phyloP scores from a whole-genome alignment of 2,113 vertebrate species.

The Mormyrus lacerda region DNA sequence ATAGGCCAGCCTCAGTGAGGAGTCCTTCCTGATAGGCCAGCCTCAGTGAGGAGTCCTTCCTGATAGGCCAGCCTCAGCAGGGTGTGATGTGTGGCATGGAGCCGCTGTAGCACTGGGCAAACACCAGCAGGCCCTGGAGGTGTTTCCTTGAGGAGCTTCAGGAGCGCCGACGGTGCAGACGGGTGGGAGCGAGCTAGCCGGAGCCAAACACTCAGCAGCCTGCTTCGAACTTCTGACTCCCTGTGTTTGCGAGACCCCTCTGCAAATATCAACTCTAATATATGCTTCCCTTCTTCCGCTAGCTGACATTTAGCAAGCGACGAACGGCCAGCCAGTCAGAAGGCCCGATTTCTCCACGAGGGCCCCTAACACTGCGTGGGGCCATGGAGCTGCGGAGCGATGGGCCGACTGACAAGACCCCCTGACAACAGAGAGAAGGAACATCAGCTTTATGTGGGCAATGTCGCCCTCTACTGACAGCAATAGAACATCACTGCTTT shows the following conservation, averaged over 20 bases:
- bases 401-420: neutral
- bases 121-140: neutral
- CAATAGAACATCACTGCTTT: neutral
- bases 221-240: neutral
- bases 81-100: neutral
- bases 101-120: neutral
- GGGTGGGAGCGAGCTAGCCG: neutral
- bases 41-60: too few relatives aligned
- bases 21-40: neutral
- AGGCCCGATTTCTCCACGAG: neutral
- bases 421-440: neutral
- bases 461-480: constrained; percentile 16
- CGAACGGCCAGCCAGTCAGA: neutral
- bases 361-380: neutral
- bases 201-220: neutral
- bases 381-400: too few relatives aligned
- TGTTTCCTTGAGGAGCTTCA: neutral
- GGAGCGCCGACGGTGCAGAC: neutral
- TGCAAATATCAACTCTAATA: neutral
- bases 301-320: neutral
- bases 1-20: neutral
- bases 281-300: neutral
- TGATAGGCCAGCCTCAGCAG: neutral
- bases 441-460: neutral
- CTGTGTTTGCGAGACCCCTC: neutral